Percentiles rank a stretch among this genome's conserved stretches.
Conservation (phyloP, 2,888 invertebrate genomes). For the Scelioninae gen. 1 region DNA sequence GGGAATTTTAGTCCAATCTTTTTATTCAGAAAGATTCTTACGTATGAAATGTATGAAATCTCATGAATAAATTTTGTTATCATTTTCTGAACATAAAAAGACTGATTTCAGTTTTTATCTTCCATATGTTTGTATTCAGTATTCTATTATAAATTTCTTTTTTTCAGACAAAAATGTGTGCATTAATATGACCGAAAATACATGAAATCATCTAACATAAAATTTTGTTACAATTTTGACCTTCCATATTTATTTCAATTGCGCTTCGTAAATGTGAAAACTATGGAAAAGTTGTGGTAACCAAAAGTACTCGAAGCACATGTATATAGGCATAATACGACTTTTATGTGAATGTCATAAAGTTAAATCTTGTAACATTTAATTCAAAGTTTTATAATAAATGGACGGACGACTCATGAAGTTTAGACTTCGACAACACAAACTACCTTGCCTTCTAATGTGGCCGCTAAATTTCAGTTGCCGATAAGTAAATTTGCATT, state of each 20-base stretch:
- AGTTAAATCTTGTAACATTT: conserved; percentile 41
- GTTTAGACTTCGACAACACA: conserved; percentile 22
- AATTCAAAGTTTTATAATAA: conserved; percentile 49
- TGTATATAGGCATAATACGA: conserved; percentile 29
- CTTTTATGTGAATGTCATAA: conserved; percentile 28
- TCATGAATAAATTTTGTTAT: no score
- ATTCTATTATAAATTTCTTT: no score
- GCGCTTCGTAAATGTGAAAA: conserved; percentile 6
- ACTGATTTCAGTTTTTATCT: no score
- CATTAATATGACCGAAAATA: no score
- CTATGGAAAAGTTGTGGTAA: conserved; percentile 2
- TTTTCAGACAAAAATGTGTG: no score
- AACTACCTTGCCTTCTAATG: conserved; percentile 12
- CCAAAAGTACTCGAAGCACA: background rate
- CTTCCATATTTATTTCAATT: conserved; percentile 5
- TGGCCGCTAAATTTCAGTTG: conserved; percentile 3
- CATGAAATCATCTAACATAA: no score
- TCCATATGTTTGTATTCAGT: no score
- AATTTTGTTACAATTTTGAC: background rate
- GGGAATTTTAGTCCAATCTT: no score
- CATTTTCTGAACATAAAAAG: no score
- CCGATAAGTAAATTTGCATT: conserved; percentile 28
- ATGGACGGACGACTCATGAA: conserved; percentile 30
- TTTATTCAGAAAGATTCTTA: no score
- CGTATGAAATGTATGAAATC: no score